phyloP scores from a whole-genome alignment of 2,797 vertebrate genomes.

The Sebastes itinus region DNA sequence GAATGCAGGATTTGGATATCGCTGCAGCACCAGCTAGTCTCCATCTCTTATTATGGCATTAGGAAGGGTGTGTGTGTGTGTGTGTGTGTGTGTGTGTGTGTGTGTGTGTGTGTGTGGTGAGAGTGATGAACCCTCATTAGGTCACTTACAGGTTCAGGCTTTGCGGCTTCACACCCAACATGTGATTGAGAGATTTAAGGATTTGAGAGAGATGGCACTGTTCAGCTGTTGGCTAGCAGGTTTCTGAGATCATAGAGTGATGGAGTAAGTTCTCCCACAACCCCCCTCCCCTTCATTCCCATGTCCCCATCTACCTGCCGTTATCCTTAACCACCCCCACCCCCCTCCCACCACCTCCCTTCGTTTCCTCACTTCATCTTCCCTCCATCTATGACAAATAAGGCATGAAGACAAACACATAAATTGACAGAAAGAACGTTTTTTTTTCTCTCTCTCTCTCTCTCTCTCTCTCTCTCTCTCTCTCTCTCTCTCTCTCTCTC shows the following conservation, averaged over 20 bases:
- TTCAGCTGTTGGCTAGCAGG: slow-evolving; percentile 38
- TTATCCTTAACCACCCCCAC: slow-evolving; percentile 12
- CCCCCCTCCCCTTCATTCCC: neutral
- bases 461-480: neutral
- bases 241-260: slow-evolving; percentile 44
- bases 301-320: slow-evolving; percentile 16
- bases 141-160: slow-evolving; percentile 46
- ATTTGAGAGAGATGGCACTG: slow-evolving; percentile 20
- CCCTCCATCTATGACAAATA: slow-evolving; percentile 1
- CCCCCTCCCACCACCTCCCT: neutral
- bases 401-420: neutral
- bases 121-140: slow-evolving; percentile 48
- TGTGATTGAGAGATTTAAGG: slow-evolving; percentile 48
- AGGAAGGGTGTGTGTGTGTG: neutral
- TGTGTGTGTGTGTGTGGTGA: slow-evolving; percentile 9
- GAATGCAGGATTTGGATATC: slow-evolving; percentile 59
- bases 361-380: slow-evolving; percentile 5
- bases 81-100: slow-evolving; percentile 14
- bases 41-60: slow-evolving; percentile 42
- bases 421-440: neutral
- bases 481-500: neutral
- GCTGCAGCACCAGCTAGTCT: slow-evolving; percentile 60
- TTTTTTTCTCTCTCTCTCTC: too few species aligned
- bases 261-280: slow-evolving; percentile 44
- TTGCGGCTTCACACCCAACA: slow-evolving; percentile 31